A percentile compares a stretch with the other conserved stretches of the same genome.
These are phyloP conservation scores for Phylloscopus trochiloides DNA, from an alignment of 2,113 vertebrate species.

Conservation along the genomic window DNA sequence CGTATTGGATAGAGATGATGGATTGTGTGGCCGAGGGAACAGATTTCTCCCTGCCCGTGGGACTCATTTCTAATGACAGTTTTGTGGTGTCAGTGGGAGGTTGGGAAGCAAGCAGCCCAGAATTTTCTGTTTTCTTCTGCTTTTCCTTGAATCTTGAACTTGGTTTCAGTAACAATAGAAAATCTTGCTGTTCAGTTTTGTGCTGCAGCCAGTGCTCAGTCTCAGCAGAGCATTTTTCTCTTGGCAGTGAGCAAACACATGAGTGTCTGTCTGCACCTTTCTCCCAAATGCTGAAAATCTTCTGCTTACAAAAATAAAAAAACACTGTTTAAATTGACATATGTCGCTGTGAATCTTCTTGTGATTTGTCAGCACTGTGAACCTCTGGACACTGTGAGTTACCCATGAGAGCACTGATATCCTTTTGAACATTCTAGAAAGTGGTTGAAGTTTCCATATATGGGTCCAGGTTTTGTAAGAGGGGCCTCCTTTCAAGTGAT, in stretches of 20 bases:
- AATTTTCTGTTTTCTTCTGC: background rate
- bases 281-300: background rate
- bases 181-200: background rate
- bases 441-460: background rate
- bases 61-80: background rate
- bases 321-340: background rate
- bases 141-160: background rate
- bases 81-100: background rate
- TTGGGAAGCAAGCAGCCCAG: background rate
- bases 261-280: background rate
- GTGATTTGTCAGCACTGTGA: background rate
- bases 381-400: background rate
- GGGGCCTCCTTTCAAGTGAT: background rate
- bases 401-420: background rate
- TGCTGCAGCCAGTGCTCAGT: background rate
- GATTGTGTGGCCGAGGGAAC: background rate
- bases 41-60: background rate
- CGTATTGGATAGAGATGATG: background rate
- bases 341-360: rapidly evolving
- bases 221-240: background rate
- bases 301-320: background rate
- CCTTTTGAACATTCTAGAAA: background rate
- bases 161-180: background rate
- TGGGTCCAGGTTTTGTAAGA: rapidly evolving
- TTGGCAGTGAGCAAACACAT: background rate